These are phyloP conservation scores for Cepaea hortensis DNA, from an alignment of 2,888 invertebrate species.

Conservation along the genomic window DNA sequence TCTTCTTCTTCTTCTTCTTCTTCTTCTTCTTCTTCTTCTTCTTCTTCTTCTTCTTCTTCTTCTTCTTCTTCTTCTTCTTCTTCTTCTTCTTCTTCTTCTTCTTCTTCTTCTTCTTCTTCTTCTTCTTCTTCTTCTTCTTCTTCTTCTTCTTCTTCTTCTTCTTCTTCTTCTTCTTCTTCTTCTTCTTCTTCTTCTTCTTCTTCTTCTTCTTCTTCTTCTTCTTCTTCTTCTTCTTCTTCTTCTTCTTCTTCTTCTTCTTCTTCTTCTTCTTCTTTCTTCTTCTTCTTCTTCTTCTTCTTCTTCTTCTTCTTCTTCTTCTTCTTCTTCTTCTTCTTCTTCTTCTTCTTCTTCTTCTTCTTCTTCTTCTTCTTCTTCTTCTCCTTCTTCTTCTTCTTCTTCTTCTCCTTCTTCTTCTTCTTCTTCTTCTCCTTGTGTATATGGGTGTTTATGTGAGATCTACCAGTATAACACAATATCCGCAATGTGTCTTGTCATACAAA, in stretches of 20 bases:
- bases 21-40: neutral
- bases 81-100: neutral
- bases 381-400: neutral
- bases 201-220: too few relatives aligned
- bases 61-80: neutral
- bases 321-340: neutral
- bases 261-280: neutral
- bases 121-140: neutral
- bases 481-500: too few relatives aligned
- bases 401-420: neutral
- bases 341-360: neutral
- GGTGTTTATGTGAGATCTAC: too few relatives aligned
- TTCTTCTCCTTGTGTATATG: neutral
- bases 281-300: neutral
- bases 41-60: neutral
- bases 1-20: neutral
- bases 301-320: neutral
- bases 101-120: neutral
- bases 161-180: neutral
- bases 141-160: neutral
- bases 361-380: neutral
- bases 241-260: neutral
- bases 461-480: too few relatives aligned
- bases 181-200: neutral
- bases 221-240: neutral